These are phyloP conservation scores for Falco rusticolus DNA, from an alignment of 2,797 vertebrate genomes.

Conservation along the genomic window DNA sequence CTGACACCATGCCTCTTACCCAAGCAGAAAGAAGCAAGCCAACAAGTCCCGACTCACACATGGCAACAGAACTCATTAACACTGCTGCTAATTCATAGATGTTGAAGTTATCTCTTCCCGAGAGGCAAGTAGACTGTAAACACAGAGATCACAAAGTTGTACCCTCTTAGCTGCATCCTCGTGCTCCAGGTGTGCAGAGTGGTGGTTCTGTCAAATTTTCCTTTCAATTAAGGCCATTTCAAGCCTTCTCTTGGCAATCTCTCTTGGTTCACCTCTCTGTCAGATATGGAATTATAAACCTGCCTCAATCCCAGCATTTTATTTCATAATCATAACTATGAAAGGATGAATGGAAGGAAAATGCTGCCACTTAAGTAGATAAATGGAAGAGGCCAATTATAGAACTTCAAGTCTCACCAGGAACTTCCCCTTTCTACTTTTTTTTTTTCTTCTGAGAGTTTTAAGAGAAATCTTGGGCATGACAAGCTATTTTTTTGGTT, in stretches of 20 bases:
- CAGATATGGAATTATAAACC: neutral
- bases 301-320: neutral
- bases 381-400: conserved; percentile 25
- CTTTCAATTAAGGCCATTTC: neutral
- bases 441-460: neutral
- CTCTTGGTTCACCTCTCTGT: neutral
- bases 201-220: neutral
- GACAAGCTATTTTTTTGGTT: neutral
- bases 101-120: neutral
- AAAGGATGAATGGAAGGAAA: conserved; percentile 49
- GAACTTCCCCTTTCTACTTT: conserved; percentile 25
- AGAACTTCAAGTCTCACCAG: conserved; percentile 22
- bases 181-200: neutral
- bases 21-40: neutral
- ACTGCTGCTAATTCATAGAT: neutral
- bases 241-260: neutral
- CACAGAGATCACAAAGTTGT: neutral
- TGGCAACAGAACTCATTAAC: neutral
- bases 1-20: neutral
- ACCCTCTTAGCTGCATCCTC: neutral
- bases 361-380: conserved; percentile 37
- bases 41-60: neutral
- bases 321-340: neutral
- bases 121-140: neutral
- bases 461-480: conserved; percentile 25